A percentile compares a stretch with the other conserved stretches of the same genome.
Evolutionary conservation across 2,888 invertebrate species (phyloP).

Genomic region (Ectropis crepuscularia): DNA sequence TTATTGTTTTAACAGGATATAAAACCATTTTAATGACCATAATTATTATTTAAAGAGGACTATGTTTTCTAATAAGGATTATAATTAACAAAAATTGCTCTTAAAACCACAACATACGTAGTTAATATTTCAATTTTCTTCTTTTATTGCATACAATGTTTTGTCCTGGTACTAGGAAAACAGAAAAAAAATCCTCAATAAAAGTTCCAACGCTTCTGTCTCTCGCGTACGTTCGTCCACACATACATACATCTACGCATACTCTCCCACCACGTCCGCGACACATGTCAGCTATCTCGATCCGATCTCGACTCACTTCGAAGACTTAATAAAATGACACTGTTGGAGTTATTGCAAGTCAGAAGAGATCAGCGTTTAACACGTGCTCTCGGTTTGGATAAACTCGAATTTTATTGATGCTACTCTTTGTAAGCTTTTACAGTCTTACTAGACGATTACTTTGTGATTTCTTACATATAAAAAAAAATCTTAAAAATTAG

Average conservation of each 20-base stretch:
- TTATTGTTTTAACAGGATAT: too few relatives aligned
- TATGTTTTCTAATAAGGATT: too few relatives aligned
- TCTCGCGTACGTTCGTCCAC: not conserved
- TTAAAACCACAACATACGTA: too few relatives aligned
- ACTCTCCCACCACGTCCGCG: slow-evolving; percentile 58
- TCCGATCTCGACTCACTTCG: slow-evolving; percentile 68
- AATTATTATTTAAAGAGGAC: too few relatives aligned
- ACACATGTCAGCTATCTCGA: slow-evolving; percentile 72
- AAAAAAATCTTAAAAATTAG: too few relatives aligned
- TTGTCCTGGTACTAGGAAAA: not conserved
- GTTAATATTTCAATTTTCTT: too few relatives aligned
- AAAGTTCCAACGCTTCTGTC: not conserved
- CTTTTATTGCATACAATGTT: too few relatives aligned
- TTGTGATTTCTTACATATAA: too few relatives aligned
- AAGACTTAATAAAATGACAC: slow-evolving; percentile 78
- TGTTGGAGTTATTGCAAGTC: slow-evolving; percentile 45
- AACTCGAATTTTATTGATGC: not conserved
- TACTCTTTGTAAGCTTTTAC: too few relatives aligned
- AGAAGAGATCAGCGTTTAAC: slow-evolving; percentile 26
- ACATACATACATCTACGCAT: slow-evolving; percentile 8
- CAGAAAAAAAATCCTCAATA: not conserved
- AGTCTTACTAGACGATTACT: too few relatives aligned
- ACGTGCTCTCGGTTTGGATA: not conserved
- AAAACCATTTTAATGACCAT: too few relatives aligned
- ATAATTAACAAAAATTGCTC: too few relatives aligned